Evolutionary conservation across 2,113 vertebrate genomes (phyloP), one percentile per base, ranked within the genome.

Genomic region (Callithrix jacchus): DNA sequence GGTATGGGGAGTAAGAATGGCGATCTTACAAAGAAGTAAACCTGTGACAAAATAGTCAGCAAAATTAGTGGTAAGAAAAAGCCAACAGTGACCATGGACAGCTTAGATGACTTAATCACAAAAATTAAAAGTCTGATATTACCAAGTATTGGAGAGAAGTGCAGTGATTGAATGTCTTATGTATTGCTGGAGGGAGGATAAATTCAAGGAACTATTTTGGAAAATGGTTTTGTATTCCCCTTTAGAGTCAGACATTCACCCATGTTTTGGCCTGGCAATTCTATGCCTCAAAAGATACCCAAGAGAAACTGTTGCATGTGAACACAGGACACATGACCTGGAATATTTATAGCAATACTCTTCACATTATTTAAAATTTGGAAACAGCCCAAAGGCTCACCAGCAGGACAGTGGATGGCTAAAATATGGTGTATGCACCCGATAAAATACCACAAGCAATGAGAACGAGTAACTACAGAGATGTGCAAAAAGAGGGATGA

Each of bases 71-170:
- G 68, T 68, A 20, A 79, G n/a, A 16, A 13, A 42, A 66, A 45
- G 45, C 58, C n/a, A 45, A 2, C 30, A 86, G 27, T 0, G 0
- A 71, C 40, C 49, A 35, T 4, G 70, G 9, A 7, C 16, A 70
- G 30, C 79, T 70, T 47, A 25, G 17, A 45, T 66, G 21, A 68
- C 42, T 66, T 54, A 54, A 68, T 23, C 20, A n/a, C 23, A 45
- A 85, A 74, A 42, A 42, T 42, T 74, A 42, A 74, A 74, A 74
- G 23, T 45, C 71, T 27, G 23, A 74, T 12, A 74, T 42, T 27
- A 45, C 27, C 5, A 42, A 74, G 71, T 27, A 27, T 45, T 74
- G 40, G 71, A 74, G 23, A 74, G 40, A 74, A 74, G 23, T 27
- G 23, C 23, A 42, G 42, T 27, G 40, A 74, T 5, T 23, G 40